Base-by-base conservation (phyloP, 2,113 vertebrate species). In the Sturnira hondurensis region DNA sequence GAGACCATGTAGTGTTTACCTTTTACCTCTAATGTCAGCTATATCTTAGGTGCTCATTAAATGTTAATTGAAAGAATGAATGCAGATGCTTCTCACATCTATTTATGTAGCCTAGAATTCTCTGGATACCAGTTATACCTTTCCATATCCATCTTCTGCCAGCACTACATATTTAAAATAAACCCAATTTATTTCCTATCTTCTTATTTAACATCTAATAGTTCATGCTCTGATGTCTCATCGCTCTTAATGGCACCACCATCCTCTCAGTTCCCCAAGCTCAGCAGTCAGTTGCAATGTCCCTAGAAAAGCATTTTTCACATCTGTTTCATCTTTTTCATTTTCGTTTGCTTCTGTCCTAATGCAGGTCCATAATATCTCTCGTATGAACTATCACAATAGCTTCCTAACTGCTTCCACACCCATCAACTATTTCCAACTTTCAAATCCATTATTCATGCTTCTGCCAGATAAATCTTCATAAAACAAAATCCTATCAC, bases 51-150 rank as follows among this genome's bases (percentile, higher is more conserved):
- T 93, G 13, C 24, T 89, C 13, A 1, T 86, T 96, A 94, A 82
- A 94, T 97, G 41, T 36, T 78, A 89, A 82, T 58, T 82, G 26
- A 93, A 54, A 96, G 16, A 96, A 87, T 95, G 13, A 93, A 80
- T 84, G 7, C 8, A 93, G 74, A 84, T 95, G 50, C 33, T 92
- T 63, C 26, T 24, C 15, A 67, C 33, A 89, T 73, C 68, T 89
- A 77, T 74, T 96, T 70, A 87, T 84, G 4, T 12, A 65, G n/a
- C 15, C 24, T 89, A 45, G 2, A 96, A 81, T 86, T 80, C n/a
- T 85, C 76, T 92, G 68, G 24, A 86, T 31, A 74, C 31, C n/a
- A 78, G 56, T 77, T 89, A 50, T 41, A 77, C 11, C 12, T 86
- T 96, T 82, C 41, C 45, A 56, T 86, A 91, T 95, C 33, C 33